Evolutionary conservation across 1,140 invertebrate genomes (phyloP).

Genomic region (Calephelis nemesis): DNA sequence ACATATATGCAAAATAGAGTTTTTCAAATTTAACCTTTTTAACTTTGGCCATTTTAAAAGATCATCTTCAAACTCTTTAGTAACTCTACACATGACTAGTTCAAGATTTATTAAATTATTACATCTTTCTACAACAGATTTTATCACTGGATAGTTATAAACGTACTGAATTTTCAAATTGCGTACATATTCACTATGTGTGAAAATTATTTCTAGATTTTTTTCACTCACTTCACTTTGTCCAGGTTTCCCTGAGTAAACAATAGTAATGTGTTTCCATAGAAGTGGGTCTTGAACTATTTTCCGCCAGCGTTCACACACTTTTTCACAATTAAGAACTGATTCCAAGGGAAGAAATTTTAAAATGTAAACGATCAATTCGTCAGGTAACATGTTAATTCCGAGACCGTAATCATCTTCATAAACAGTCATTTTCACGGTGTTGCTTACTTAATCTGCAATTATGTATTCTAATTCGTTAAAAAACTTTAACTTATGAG

Average conservation of each 20-base stretch:
- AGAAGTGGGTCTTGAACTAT: conserved; percentile 49
- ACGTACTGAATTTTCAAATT: conserved; percentile 66
- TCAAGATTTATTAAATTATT: conserved; percentile 59
- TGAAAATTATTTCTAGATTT: conserved; percentile 52
- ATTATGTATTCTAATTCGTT: not conserved
- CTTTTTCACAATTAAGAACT: conserved; percentile 53
- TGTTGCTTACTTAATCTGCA: conserved; percentile 24
- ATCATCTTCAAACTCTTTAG: conserved; percentile 58
- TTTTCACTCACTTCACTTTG: conserved; percentile 56
- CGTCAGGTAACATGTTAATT: conserved; percentile 64
- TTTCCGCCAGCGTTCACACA: conserved; percentile 61
- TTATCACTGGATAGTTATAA: conserved; percentile 56
- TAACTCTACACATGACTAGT: conserved; percentile 63
- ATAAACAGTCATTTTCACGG: conserved; percentile 38
- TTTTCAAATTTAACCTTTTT: conserved; percentile 63
- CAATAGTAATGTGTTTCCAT: conserved; percentile 56
- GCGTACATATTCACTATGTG: conserved; percentile 50
- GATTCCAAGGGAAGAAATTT: conserved; percentile 57
- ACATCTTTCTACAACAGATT: conserved; percentile 56
- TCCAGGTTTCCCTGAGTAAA: conserved; percentile 61
- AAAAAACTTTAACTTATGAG: not conserved
- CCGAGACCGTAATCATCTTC: conserved; percentile 26
- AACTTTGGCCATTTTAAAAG: conserved; percentile 57
- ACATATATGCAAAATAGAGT: conserved; percentile 49
- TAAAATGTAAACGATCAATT: conserved; percentile 66